Percentiles rank a stretch among this genome's conserved stretches.
These are phyloP conservation scores for Erythrocercus mccallii DNA, from an alignment of 2,113 vertebrate genomes.

Conservation along the genomic window DNA sequence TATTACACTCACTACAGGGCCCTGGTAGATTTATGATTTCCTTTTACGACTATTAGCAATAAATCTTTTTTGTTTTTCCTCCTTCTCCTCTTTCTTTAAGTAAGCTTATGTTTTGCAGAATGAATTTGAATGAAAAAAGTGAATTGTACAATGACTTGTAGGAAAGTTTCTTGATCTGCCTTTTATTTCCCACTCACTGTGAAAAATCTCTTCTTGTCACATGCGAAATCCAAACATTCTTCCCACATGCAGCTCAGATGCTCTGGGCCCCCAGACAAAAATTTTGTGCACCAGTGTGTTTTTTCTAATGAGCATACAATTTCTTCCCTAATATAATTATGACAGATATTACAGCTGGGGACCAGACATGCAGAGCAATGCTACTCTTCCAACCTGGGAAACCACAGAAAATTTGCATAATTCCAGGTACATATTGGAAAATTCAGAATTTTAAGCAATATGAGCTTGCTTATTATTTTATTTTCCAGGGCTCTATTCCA, in stretches of 20 bases:
- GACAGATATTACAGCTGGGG: neutral
- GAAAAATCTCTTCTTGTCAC: neutral
- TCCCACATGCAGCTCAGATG: neutral
- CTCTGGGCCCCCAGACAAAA: neutral
- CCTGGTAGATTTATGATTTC: conserved; percentile 30
- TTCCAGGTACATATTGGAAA: neutral
- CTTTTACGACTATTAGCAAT: conserved; percentile 32
- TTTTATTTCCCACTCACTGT: conserved; percentile 6
- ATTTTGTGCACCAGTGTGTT: neutral
- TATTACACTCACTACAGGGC: neutral
- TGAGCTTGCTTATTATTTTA: neutral
- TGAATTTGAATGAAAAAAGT: neutral
- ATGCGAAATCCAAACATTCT: neutral
- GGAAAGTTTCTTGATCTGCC: neutral
- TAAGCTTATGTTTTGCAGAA: neutral
- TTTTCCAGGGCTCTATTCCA: neutral
- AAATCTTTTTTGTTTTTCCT: neutral
- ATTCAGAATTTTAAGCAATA: conserved; percentile 5
- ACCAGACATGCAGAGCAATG: neutral
- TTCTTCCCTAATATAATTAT: neutral
- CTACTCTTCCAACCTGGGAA: neutral
- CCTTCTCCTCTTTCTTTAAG: neutral
- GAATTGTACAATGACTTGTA: neutral
- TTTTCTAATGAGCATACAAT: neutral
- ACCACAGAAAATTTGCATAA: neutral